Evolutionary conservation across 1,140 invertebrate species (phyloP).

Genomic region (Drosophila busckii): DNA sequence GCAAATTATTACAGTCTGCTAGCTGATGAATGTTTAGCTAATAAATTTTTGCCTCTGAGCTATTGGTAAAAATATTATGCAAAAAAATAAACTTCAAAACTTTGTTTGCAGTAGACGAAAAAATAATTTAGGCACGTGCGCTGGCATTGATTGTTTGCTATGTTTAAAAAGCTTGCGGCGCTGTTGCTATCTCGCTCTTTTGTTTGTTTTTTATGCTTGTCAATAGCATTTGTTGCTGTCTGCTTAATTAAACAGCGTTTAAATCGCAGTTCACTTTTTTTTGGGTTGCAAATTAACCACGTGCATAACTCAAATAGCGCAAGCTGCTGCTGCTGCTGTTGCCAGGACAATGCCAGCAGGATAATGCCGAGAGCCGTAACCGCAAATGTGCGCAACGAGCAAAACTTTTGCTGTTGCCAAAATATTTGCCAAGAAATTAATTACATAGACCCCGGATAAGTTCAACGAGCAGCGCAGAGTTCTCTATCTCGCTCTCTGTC

Average conservation of each 20-base stretch:
- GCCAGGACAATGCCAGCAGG: slow-evolving; percentile 25
- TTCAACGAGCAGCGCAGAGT: slow-evolving; percentile 1
- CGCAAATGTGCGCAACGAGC: slow-evolving; percentile 22
- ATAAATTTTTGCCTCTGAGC: slow-evolving; percentile 63
- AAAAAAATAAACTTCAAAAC: too few species aligned
- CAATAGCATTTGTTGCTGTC: slow-evolving; percentile 11
- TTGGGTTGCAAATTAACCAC: slow-evolving; percentile 42
- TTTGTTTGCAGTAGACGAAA: too few species aligned
- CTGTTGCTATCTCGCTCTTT: too few species aligned
- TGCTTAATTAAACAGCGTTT: slow-evolving; percentile 59
- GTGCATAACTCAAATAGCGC: slow-evolving; percentile 54
- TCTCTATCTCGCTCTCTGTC: background rate
- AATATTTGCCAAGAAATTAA: slow-evolving; percentile 69
- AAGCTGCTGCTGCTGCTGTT: background rate
- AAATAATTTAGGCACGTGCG: too few species aligned
- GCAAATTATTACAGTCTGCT: slow-evolving; percentile 76
- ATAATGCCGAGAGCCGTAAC: slow-evolving; percentile 24
- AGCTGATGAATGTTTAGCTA: slow-evolving; percentile 67
- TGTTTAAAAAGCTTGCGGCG: too few species aligned
- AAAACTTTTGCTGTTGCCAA: slow-evolving; percentile 28
- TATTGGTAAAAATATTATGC: too few species aligned
- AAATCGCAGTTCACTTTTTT: slow-evolving; percentile 19
- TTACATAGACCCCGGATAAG: slow-evolving; percentile 39
- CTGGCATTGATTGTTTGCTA: too few species aligned
- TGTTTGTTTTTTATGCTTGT: too few species aligned